A percentile compares a stretch with the other conserved stretches of the same genome.
Conservation (phyloP, 2,888 invertebrate species). For the Syritta pipiens region DNA sequence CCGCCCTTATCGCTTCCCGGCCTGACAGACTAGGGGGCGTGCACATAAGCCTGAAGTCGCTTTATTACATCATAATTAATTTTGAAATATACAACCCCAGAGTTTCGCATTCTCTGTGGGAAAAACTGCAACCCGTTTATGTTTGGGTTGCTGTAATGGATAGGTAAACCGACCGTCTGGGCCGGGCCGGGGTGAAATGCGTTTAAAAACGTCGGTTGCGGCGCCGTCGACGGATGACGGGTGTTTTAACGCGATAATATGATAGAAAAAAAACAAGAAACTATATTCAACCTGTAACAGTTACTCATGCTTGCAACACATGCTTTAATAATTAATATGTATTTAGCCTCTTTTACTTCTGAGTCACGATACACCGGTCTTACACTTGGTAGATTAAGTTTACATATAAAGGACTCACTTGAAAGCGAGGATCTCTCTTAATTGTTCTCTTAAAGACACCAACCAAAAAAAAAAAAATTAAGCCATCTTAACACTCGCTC, state of each 20-base stretch:
- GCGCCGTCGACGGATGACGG: constrained; percentile 57
- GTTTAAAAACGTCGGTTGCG: constrained; percentile 37
- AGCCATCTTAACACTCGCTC: too few species aligned
- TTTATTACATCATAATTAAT: constrained; percentile 68
- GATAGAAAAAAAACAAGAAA: constrained; percentile 47
- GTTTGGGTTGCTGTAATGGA: constrained; percentile 19
- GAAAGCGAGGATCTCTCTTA: not conserved
- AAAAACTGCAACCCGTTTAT: constrained; percentile 56
- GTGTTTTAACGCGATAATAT: constrained; percentile 67
- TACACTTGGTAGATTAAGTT: constrained; percentile 12
- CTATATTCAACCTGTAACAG: constrained; percentile 27
- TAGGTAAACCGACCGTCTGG: constrained; percentile 11
- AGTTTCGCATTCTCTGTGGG: constrained; percentile 48
- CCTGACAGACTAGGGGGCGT: constrained; percentile 14
- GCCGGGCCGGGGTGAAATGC: constrained; percentile 31
- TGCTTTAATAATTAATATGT: constrained; percentile 65
- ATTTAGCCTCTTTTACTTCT: constrained; percentile 57
- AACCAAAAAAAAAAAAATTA: too few species aligned
- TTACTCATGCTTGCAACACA: constrained; percentile 45
- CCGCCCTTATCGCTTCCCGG: constrained; percentile 40
- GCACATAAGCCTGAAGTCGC: constrained; percentile 56
- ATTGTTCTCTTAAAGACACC: too few species aligned
- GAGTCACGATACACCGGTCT: constrained; percentile 37
- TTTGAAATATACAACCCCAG: constrained; percentile 57
- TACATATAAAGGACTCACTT: not conserved